Evolutionary conservation across 2,113 vertebrate species (phyloP), one percentile per base, ranked within the genome.

Genomic region (Dicentrarchus labrax): DNA sequence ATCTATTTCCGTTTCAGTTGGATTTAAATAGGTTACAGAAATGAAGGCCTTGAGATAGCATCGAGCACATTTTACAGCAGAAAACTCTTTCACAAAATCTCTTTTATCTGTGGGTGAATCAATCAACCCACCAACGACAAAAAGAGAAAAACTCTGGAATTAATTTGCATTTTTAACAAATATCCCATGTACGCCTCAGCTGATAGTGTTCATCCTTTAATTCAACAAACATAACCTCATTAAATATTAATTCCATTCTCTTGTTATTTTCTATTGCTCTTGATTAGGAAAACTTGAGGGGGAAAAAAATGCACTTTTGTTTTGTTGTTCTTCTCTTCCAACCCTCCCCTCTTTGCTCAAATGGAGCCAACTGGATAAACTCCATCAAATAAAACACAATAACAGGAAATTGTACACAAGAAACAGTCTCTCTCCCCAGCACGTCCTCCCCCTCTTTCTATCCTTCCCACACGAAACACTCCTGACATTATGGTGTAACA

Each of bases 101-200:
- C 41, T 75, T 76, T 85, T 70, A 79, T 65, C 80, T 84, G 54
- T 89, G 77, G 81, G 82, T 91, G 78, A 89, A 81, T 76, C 53
- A 80, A 70, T 62, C 76, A 76, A 80, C 12, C 66, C 38, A 51
- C 41, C 77, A 77, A 71, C 61, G 41, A 41, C 41, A 38, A 15
- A 66, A 60, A 75, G 12, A 75, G 22, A 76, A 88, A 83, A 81
- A 81, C 54, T 59, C 17, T 70, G n/a, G 79, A 91, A 89, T 88
- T 76, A 39, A 92, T 92, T 92, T 87, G 85, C 92, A 95, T 91
- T 91, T 94, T 82, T 77, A 86, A 91, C 85, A 89, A 93, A 91
- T 74, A 64, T 65, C 78, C 76, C 62, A 30, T 48, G 24, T 84
- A 77, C 89, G 76, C 84, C 72, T 86, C 78, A 39, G 76, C 80